These are phyloP conservation scores for Otolemur crassicaudatus DNA, from an alignment of 2,797 vertebrate genomes.

Conservation along the genomic window DNA sequence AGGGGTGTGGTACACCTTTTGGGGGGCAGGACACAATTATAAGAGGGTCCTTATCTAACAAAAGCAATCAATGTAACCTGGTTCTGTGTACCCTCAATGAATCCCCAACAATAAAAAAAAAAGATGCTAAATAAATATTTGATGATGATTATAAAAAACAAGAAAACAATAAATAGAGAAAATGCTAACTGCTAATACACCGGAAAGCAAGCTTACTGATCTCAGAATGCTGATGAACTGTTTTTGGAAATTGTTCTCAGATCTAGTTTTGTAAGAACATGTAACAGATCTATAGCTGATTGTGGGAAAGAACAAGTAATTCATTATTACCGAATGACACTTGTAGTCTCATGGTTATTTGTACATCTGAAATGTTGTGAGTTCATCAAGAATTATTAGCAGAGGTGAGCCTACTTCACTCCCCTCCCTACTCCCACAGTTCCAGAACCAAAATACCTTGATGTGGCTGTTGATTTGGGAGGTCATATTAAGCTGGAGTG, in stretches of 20 bases:
- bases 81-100: no score
- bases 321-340: neutral
- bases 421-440: no score
- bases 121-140: no score
- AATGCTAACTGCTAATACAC: neutral
- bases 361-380: neutral
- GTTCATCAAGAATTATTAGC: neutral
- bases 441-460: neutral
- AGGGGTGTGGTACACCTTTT: no score
- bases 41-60: no score
- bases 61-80: no score
- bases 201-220: neutral
- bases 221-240: neutral
- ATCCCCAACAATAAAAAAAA: no score
- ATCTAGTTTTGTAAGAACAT: neutral
- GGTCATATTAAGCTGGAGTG: neutral
- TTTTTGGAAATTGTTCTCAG: neutral
- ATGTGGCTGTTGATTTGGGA: neutral
- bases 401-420: neutral
- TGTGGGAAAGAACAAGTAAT: neutral
- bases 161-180: neutral
- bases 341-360: neutral
- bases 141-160: no score
- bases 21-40: no score
- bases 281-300: neutral